phyloP scores from a whole-genome alignment of 2,797 vertebrate genomes.

The Liparis tanakae region DNA sequence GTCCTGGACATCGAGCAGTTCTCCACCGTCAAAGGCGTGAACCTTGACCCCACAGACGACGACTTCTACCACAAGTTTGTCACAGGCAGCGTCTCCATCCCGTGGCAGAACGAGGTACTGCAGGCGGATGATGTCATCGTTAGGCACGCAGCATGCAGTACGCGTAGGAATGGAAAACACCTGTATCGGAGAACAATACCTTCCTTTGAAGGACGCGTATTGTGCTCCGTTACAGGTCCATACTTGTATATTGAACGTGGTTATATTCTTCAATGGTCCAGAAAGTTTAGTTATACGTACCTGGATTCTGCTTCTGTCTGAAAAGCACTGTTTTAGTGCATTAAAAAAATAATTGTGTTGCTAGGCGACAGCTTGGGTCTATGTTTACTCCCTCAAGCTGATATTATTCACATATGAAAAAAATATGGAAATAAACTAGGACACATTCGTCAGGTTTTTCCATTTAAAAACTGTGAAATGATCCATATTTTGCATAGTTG shows the following conservation, averaged over 20 bases:
- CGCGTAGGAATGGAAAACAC: background rate
- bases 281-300: background rate
- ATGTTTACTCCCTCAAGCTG: background rate
- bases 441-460: background rate
- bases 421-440: background rate
- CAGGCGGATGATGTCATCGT: constrained; percentile 68
- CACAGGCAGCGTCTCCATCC: constrained; percentile 93
- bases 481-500: background rate
- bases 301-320: background rate
- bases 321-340: background rate
- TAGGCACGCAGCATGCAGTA: constrained; percentile 13
- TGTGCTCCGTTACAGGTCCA: background rate
- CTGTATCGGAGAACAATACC: background rate
- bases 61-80: constrained; percentile 92
- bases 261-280: background rate
- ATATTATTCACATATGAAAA: background rate
- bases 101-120: constrained; percentile 95
- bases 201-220: background rate
- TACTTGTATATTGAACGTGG: background rate
- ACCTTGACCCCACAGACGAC: constrained; percentile 89
- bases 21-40: constrained; percentile 91
- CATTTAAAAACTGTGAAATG: background rate
- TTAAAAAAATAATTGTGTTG: too few species aligned
- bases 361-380: background rate
- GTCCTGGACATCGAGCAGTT: constrained; percentile 92